Conservation (phyloP, 2,888 invertebrate genomes). For the Dexiosoma caninum region DNA sequence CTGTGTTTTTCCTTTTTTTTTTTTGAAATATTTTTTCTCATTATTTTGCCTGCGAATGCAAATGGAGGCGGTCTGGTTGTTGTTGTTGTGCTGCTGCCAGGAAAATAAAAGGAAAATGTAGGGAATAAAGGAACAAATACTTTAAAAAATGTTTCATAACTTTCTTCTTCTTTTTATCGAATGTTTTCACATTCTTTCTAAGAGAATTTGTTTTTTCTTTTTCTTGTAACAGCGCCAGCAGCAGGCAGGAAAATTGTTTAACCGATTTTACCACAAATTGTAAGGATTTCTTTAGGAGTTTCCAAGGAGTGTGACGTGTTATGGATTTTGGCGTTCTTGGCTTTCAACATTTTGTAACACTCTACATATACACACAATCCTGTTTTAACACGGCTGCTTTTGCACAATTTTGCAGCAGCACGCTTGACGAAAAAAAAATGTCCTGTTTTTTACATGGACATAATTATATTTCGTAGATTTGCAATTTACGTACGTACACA, state of each 20-base stretch:
- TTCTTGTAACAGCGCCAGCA: neutral
- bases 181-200: constrained; percentile 48
- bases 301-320: neutral
- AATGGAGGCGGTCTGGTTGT: constrained; percentile 20
- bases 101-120: constrained; percentile 24
- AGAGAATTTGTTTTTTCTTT: constrained; percentile 3
- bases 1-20: neutral
- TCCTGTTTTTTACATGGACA: too few relatives aligned
- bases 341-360: constrained; percentile 58
- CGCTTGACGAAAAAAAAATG: too few relatives aligned
- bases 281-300: constrained; percentile 9
- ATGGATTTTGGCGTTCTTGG: constrained; percentile 1
- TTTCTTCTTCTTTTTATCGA: constrained; percentile 44
- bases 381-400: too few relatives aligned
- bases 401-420: too few relatives aligned
- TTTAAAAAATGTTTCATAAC: constrained; percentile 59
- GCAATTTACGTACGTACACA: too few relatives aligned
- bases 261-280: constrained; percentile 28
- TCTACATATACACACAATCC: constrained; percentile 16
- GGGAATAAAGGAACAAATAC: constrained; percentile 48
- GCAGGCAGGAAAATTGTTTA: constrained; percentile 39
- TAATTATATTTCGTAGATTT: too few relatives aligned
- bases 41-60: neutral
- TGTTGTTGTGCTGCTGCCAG: constrained; percentile 25
- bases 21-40: neutral